Evolutionary conservation across 1,140 invertebrate species (phyloP), one percentile per base, ranked within the genome.

Genomic region (Nephila pilipes): DNA sequence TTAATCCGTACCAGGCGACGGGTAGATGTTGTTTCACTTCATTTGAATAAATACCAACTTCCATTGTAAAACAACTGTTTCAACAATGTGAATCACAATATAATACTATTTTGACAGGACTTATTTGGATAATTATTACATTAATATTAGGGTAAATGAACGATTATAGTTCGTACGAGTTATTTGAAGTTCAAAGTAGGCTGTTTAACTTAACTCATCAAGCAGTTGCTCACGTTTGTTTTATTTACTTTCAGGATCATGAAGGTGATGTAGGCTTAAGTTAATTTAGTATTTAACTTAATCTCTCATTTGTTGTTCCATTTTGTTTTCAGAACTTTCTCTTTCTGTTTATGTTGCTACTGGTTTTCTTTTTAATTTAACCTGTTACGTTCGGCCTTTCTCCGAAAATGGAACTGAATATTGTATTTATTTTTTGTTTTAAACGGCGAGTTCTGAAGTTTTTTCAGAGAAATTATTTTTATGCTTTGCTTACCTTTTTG

Each of bases 111-210:
- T 8, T 16, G 58, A 2, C 6, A 20, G 32, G 18, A 18, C 14
- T 75, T 75, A 75, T 75, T 75, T 75, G 29, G 16, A 75, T 75
- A 75, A 75, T 75, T 75, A 75, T 75, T 75, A 6, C 29, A 75
- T 75, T 75, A 75, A 75, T 32, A 75, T 20, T 20, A 75, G 29
- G 69, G 69, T 75, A 75, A 75, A 75, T 75, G 69, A 75, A 75
- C 69, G 69, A 75, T 75, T 75, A 75, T 32, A 32, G 18, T 32
- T 32, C 18, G 29, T 36, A 29, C 16, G 18, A 36, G 16, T 16
- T 32, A 75, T 75, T 75, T 75, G 29, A 36, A 36, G 29, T 32
- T 75, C 63, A 12, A 65, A 25, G 22, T 6, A 36, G 20, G 69
- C 69, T 75, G 69, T 75, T 75, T 32, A 75, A 36, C 16, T 32